Evolutionary conservation across 2,113 vertebrate genomes (phyloP), one percentile per base, ranked within the genome.

Genomic region (Ammodytes marinus): DNA sequence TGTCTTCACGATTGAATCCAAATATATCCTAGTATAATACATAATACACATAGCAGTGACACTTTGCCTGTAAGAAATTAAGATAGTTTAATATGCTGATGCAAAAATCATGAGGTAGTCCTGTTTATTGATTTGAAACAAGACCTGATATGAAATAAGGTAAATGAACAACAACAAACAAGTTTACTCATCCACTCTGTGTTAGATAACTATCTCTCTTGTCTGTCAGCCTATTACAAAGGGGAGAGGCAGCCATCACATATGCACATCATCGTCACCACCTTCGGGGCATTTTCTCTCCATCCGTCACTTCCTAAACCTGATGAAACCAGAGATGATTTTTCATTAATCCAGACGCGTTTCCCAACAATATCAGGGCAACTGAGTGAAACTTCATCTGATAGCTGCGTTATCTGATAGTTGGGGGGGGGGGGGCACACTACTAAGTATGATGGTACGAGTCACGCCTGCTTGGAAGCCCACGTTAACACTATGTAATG

Each of bases 381-480:
- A 85, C 86, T 88, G 89, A 89, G 79, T 50, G 82, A 84, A 93
- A 92, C 88, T 70, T 6, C 77, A 93, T 86, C 79, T 68, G 27
- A 27, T 27, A 27, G 47, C 53, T 0, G 54, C 52, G 79, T 84
- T 93, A 91, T 93, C 90, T 87, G 90, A 93, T 80, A 27, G 2
- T 27, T 27, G 27, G 27, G 27, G 27, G 27, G 27, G 27, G 27
- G 74, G 67, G 83, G 50, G 49, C 74, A 73, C 27, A 27, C 27
- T 15, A 65, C 54, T 72, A 83, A 90, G 83, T 83, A 88, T 79
- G 77, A 89, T 88, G 85, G 86, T 86, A 89, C 87, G 27, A 73
- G 85, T 84, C 86, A 87, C 57, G 76, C 91, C 80, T 89, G 87
- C 76, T 86, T 63, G 40, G 27, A 80, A 80, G 80, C 79, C 84